phyloP scores from a whole-genome alignment of 1,140 invertebrate genomes.

The Pseudomyrmex flavicornis region DNA sequence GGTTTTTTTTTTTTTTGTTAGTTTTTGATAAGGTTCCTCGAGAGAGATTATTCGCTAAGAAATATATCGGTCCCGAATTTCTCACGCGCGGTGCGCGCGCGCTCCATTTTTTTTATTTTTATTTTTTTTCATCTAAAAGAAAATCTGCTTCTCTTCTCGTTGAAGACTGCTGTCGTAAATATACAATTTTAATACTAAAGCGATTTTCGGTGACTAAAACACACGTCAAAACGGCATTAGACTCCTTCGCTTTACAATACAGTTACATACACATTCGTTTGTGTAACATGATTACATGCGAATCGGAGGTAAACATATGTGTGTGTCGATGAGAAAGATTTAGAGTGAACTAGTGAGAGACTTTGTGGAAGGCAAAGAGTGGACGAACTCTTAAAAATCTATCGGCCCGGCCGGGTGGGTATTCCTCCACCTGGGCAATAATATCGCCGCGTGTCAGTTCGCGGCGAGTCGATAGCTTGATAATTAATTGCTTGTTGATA shows the following conservation, averaged over 20 bases:
- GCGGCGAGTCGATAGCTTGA: conserved; percentile 55
- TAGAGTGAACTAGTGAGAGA: conserved; percentile 73
- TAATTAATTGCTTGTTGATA: conserved; percentile 71
- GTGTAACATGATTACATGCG: conserved; percentile 63
- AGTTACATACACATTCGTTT: conserved; percentile 44
- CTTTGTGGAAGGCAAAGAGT: conserved; percentile 78
- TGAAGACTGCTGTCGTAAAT: conserved; percentile 15
- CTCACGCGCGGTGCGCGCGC: conserved; percentile 21
- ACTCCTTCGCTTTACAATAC: conserved; percentile 33
- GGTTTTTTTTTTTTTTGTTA: background rate
- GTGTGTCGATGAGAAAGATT: conserved; percentile 64
- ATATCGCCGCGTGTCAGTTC: background rate
- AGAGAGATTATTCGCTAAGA: conserved; percentile 66
- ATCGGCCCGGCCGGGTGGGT: conserved; percentile 54
- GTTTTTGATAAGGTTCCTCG: conserved; percentile 48
- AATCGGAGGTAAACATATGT: conserved; percentile 61
- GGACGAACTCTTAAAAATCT: conserved; percentile 75
- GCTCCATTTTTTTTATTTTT: background rate
- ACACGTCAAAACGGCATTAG: conserved; percentile 25
- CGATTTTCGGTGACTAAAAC: conserved; percentile 46
- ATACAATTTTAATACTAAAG: conserved; percentile 31
- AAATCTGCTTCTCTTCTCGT: conserved; percentile 25
- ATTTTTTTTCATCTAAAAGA: conserved; percentile 21
- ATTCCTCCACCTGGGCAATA: background rate
- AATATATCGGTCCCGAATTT: conserved; percentile 64